Evolutionary conservation across 37 sponge, comb jelly and placozoan species (phyloP).

Genomic region (Eunapius fragilis): DNA sequence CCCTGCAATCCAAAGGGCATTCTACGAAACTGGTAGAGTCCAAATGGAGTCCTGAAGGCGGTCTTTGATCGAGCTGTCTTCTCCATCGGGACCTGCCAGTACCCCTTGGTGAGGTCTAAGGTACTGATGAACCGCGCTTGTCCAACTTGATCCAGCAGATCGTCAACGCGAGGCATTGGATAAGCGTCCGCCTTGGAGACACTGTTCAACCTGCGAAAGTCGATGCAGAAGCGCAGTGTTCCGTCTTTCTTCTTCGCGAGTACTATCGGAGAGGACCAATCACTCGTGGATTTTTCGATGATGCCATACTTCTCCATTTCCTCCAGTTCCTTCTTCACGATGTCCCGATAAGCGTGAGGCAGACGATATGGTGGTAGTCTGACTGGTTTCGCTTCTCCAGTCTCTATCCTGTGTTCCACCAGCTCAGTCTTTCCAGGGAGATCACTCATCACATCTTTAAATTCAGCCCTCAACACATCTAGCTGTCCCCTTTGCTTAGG

Average conservation of each 20-base stretch:
- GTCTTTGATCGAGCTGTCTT: slow-evolving; percentile 6
- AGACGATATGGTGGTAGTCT: slow-evolving; percentile 38
- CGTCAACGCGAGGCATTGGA: slow-evolving; percentile 41
- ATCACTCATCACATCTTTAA: slow-evolving; percentile 5
- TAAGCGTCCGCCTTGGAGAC: slow-evolving; percentile 14
- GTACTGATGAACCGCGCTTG: background rate
- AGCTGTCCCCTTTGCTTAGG: slow-evolving; percentile 3
- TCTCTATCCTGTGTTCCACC: slow-evolving; percentile 15
- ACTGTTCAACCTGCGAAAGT: slow-evolving; percentile 13
- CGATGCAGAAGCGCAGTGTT: slow-evolving; percentile 10
- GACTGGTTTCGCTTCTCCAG: slow-evolving; percentile 20
- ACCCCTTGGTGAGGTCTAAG: background rate
- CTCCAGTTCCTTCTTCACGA: slow-evolving; percentile 23
- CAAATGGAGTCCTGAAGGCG: slow-evolving; percentile 24
- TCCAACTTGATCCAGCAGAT: slow-evolving; percentile 7
- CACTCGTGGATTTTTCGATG: slow-evolving; percentile 7
- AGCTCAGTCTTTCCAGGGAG: slow-evolving; percentile 28
- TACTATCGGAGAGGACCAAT: slow-evolving; percentile 22
- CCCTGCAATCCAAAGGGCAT: slow-evolving; percentile 30
- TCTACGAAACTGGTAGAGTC: slow-evolving; percentile 19
- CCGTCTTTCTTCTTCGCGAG: slow-evolving; percentile 11
- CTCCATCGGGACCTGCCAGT: slow-evolving; percentile 31
- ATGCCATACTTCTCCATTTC: slow-evolving; percentile 36
- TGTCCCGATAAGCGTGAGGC: slow-evolving; percentile 27
- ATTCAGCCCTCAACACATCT: background rate